A percentile compares a stretch with the other conserved stretches of the same genome.
phyloP scores from a whole-genome alignment of 2,797 vertebrate species.

The Cyclura pinguis region DNA sequence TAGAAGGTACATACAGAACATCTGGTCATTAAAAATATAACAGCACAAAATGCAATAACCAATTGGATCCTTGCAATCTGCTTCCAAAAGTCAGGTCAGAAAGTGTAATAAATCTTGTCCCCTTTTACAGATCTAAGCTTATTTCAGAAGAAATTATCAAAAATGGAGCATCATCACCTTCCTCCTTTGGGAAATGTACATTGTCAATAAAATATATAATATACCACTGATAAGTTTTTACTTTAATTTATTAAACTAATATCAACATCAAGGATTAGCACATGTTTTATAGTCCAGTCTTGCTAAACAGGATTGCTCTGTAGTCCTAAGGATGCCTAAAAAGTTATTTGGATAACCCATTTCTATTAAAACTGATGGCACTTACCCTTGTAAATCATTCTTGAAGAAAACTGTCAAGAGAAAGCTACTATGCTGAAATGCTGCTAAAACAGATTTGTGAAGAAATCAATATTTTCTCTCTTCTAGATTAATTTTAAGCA shows the following conservation, averaged over 20 bases:
- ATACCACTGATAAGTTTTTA: constrained; percentile 30
- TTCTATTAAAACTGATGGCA: background rate
- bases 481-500: background rate
- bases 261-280: background rate
- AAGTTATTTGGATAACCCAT: background rate
- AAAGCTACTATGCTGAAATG: constrained; percentile 23
- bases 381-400: background rate
- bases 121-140: constrained; percentile 12
- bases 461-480: background rate
- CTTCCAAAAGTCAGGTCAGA: constrained; percentile 40
- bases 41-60: background rate
- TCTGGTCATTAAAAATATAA: constrained; percentile 13
- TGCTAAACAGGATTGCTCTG: background rate
- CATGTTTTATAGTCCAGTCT: constrained; percentile 22
- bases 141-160: constrained; percentile 44
- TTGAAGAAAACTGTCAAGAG: background rate
- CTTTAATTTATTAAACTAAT: background rate
- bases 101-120: constrained; percentile 51
- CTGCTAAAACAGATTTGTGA: background rate
- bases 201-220: background rate
- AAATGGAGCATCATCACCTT: background rate
- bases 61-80: background rate
- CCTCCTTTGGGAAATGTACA: background rate
- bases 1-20: constrained; percentile 1
- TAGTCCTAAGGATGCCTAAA: background rate